A percentile compares a stretch with the other conserved stretches of the same genome.
Evolutionary conservation across 2,888 invertebrate genomes (phyloP).

Genomic region (Pocota personata): DNA sequence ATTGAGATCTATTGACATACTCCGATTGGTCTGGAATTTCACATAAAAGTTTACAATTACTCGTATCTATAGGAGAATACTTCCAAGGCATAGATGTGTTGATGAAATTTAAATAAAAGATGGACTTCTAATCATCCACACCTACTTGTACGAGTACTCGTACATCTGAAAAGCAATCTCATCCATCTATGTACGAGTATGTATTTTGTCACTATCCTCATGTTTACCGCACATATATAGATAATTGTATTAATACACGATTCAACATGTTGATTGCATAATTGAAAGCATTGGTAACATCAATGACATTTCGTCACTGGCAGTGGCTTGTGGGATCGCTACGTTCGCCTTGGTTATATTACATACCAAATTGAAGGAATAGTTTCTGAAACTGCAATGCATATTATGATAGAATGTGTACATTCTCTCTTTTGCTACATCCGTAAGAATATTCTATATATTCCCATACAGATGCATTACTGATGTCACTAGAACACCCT

Average conservation of each 20-base stretch:
- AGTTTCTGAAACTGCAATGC: not conserved
- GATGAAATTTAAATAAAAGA: constrained; percentile 5
- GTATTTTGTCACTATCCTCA: not conserved
- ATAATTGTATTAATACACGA: constrained; percentile 48
- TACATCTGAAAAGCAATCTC: not conserved
- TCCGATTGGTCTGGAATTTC: not conserved
- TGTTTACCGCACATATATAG: constrained; percentile 31
- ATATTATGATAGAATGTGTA: not conserved
- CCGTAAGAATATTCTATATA: not conserved
- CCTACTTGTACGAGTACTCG: too few relatives aligned
- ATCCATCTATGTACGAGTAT: too few relatives aligned
- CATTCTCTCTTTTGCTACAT: not conserved
- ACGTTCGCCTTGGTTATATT: not conserved
- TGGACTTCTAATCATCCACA: not conserved
- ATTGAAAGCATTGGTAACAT: constrained; percentile 41
- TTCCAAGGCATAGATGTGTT: not conserved
- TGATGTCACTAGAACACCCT: constrained; percentile 24
- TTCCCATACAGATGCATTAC: not conserved
- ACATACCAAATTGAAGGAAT: not conserved
- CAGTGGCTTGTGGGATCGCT: not conserved
- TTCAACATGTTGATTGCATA: constrained; percentile 60
- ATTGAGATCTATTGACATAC: too few relatives aligned
- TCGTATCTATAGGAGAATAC: not conserved
- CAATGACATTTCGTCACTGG: constrained; percentile 35
- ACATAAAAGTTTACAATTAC: too few relatives aligned